Evolutionary conservation across 2,888 invertebrate species (phyloP).

Genomic region (Nemurella pictetii): DNA sequence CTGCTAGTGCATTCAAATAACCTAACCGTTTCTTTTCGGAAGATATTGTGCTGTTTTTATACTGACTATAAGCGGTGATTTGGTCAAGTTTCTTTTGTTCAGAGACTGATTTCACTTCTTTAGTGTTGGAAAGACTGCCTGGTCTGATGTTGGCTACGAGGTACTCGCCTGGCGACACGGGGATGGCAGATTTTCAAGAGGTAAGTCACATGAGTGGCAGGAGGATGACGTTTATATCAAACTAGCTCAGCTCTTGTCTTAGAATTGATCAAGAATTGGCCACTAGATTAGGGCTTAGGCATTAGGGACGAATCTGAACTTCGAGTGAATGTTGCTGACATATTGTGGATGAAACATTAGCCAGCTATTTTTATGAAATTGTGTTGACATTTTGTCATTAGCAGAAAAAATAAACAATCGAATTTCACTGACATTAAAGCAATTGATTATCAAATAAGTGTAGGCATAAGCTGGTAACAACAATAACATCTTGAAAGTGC

Average conservation of each 20-base stretch:
- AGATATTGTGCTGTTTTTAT: not conserved
- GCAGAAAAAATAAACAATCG: too few relatives aligned
- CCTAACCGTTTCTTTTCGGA: not conserved
- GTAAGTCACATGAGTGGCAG: slow-evolving; percentile 39
- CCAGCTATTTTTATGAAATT: too few relatives aligned
- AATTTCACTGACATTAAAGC: too few relatives aligned
- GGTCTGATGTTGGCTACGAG: not conserved
- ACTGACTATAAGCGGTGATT: not conserved
- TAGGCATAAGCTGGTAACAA: not conserved
- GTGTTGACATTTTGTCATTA: too few relatives aligned
- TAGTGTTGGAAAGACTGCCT: not conserved
- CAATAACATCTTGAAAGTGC: not conserved
- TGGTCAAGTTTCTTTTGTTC: not conserved
- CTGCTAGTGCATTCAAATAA: not conserved
- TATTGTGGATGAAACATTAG: too few relatives aligned
- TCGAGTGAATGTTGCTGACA: too few relatives aligned
- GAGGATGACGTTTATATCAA: too few relatives aligned
- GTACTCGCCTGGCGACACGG: slow-evolving; percentile 7
- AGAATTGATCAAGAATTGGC: too few relatives aligned
- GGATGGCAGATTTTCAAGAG: slow-evolving; percentile 44
- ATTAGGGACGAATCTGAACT: too few relatives aligned
- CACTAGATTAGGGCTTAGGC: too few relatives aligned
- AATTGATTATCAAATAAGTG: too few relatives aligned
- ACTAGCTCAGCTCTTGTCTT: too few relatives aligned
- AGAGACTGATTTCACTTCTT: not conserved